Evolutionary conservation across 2,797 vertebrate genomes (phyloP), one percentile per base, ranked within the genome.

Genomic region (Staurois parvus): DNA sequence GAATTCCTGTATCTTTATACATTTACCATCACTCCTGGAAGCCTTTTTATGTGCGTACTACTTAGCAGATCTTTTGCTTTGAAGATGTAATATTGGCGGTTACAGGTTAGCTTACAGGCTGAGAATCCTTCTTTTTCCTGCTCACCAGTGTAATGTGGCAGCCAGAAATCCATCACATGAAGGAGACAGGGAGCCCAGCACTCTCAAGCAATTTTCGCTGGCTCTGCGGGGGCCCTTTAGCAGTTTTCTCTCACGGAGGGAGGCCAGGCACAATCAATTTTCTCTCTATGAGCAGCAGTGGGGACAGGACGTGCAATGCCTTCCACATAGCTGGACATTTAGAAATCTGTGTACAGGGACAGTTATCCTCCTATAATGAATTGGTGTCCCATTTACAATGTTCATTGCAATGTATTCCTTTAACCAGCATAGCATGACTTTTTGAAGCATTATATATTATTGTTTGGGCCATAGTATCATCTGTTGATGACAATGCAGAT

Each of bases 181-280:
- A 67, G 15, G 85, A 69, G 45, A 59, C 45, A 66, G 29, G 74
- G 30, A 66, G 62, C 59, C 56, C 29, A 30, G 45, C 21, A 67
- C 28, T 77, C 67, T 30, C 32, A 84, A 78, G 81, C 52, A 79
- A 87, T 87, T 87, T 75, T 42, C 30, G 45, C 26, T 70, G 74
- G 76, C 85, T 84, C 85, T 84, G 85, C 56, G 29, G 85, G 85
- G 85, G 68, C 75, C 76, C 79, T 77, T 83, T 78, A 87, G 56
- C 81, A 83, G 80, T 87, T 87, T 79, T 75, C 81, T 83, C 34
- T 87, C 76, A 79, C 80, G n/a, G 29, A 84, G 81, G 85, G 85
- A 83, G 76, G n/a, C 75, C 76, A 87, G 76, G 42, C 76, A 74
- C 64, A 83, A 87, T 87, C 81, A 83, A 78, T 86, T 86, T 79